Base-by-base conservation (phyloP, 2,888 invertebrate species). In the Cataglyphis cursor region DNA sequence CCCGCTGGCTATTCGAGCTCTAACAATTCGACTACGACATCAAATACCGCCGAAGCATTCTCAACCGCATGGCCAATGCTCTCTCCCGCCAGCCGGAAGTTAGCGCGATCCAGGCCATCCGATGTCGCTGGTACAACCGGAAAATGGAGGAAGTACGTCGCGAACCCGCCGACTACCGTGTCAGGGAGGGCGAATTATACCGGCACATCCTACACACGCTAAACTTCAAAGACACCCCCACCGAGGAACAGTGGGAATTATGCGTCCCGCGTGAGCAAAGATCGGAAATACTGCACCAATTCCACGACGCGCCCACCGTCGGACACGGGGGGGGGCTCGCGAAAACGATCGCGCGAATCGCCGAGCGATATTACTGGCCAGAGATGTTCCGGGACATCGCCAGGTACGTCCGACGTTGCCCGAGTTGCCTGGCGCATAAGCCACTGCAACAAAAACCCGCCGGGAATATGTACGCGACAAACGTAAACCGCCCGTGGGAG, bases 1-100 rank as follows among this genome's bases (percentile, higher is more conserved):
- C 74, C 12, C 48, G 83, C 1, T 83, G 65, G 78, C 28, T 41
- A 8, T 24, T 85, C 21, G 64, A 84, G 15, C 59, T 86, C 0
- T 75, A 78, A 57, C 78, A 85, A 0, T 86, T 72, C 59, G 73
- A 85, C n/a, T 84, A 76, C n/a, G 82, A 78, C 0, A 59, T 87
- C 0, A 10, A 10, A 1, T 85, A 82, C 21, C 76, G 81, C 0
- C 38, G 44, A 1, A 81, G 82, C 0, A 59, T 35, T 3, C 31
- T 15, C 4, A 78, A 87, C 21, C 38, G 75, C 0, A 83, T 87
- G 8, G 83, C 84, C 2, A 84, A 86, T 44, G 87, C 85, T 0
- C 72, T 89, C 0, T 89, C 89, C 0, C 74, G 88, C 0, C 35
- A n/a, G 0, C 54, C 57, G 9, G 12, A n/a, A 54, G 41, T 0